These are phyloP conservation scores for Empis stercorea DNA, from an alignment of 2,888 invertebrate species.

Conservation along the genomic window DNA sequence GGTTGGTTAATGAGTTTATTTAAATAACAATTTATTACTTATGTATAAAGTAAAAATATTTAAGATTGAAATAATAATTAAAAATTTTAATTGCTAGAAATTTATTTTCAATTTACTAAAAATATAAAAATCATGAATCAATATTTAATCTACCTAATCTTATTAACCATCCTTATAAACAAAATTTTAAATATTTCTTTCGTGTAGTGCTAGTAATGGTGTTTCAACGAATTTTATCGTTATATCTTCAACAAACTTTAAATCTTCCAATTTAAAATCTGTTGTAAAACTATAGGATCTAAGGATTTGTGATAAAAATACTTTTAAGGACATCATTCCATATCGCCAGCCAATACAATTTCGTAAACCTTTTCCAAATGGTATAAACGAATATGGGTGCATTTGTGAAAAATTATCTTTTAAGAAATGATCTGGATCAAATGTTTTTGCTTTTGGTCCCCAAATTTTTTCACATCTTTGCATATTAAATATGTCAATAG, in stretches of 20 bases:
- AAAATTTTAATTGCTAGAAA: no score
- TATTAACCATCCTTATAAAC: no score
- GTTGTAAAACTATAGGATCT: slow-evolving; percentile 23
- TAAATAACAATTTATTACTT: no score
- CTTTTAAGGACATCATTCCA: slow-evolving; percentile 27
- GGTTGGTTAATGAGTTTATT: no score
- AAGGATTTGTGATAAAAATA: slow-evolving; percentile 27
- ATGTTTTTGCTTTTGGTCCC: slow-evolving; percentile 27
- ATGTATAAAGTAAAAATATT: no score
- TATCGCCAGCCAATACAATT: slow-evolving; percentile 34
- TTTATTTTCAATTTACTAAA: no score
- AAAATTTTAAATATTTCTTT: neutral
- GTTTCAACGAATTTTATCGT: neutral
- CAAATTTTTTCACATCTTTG: slow-evolving; percentile 29
- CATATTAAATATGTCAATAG: slow-evolving; percentile 27
- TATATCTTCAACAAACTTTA: slow-evolving; percentile 9
- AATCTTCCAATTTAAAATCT: slow-evolving; percentile 19
- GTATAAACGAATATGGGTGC: slow-evolving; percentile 29
- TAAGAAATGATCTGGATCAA: slow-evolving; percentile 32
- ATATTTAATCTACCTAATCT: no score
- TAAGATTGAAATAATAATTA: no score
- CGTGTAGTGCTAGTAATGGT: neutral
- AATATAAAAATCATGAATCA: no score
- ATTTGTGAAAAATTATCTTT: neutral
- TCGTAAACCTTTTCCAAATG: slow-evolving; percentile 31